phyloP scores from a whole-genome alignment of 2,888 invertebrate genomes.

The Empis livida region DNA sequence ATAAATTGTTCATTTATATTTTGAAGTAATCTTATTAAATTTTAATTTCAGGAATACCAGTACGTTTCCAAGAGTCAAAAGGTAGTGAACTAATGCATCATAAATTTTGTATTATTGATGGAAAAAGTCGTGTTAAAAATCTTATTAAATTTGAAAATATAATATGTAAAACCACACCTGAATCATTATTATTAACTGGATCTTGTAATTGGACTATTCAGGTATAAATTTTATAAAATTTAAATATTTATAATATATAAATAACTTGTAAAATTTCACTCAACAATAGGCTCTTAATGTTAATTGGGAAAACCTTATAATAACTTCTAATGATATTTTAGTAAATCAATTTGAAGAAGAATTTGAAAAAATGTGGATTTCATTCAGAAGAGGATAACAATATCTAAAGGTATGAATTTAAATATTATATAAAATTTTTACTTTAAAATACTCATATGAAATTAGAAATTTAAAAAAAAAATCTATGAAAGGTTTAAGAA shows the following conservation, averaged over 20 bases:
- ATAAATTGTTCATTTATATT: too few relatives aligned
- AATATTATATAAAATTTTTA: too few relatives aligned
- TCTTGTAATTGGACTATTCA: conserved; percentile 29
- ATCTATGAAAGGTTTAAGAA: too few relatives aligned
- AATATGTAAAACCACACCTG: neutral
- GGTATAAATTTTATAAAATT: conserved; percentile 9
- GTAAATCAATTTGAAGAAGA: conserved; percentile 20
- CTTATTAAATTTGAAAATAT: conserved; percentile 1
- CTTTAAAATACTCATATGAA: too few relatives aligned
- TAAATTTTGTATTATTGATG: conserved; percentile 30
- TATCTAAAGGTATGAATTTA: too few relatives aligned
- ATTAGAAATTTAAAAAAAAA: too few relatives aligned
- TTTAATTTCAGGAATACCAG: conserved; percentile 19
- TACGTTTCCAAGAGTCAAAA: conserved; percentile 21
- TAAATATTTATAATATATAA: neutral
- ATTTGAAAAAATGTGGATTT: conserved; percentile 28
- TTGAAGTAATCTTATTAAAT: neutral
- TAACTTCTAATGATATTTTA: conserved; percentile 20
- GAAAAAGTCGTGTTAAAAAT: conserved; percentile 14
- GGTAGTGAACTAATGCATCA: conserved; percentile 28
- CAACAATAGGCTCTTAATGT: conserved; percentile 24
- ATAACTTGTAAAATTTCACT: conserved; percentile 3
- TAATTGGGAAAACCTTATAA: conserved; percentile 30
- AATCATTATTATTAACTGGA: conserved; percentile 19
- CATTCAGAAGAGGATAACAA: conserved; percentile 9